A percentile compares a stretch with the other conserved stretches of the same genome.
Conservation (phyloP, 2,888 invertebrate species). For the Proisotoma minuta region DNA sequence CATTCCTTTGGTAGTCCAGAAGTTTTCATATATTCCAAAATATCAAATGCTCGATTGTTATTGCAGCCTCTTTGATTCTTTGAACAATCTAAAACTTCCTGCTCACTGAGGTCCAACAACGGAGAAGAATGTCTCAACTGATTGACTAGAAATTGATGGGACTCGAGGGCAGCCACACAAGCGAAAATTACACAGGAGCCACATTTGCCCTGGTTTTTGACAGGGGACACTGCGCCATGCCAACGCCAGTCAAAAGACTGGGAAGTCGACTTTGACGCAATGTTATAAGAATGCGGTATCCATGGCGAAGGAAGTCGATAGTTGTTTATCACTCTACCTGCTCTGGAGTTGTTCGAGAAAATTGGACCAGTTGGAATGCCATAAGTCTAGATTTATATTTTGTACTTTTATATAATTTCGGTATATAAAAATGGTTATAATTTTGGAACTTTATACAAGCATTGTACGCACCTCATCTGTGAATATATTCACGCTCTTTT, state of each 20-base stretch:
- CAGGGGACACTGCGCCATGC: neutral
- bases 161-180: neutral
- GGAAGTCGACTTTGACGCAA: neutral
- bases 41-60: neutral
- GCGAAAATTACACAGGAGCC: neutral
- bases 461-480: neutral
- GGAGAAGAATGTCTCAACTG: too few species aligned
- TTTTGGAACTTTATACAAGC: too few species aligned
- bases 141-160: neutral
- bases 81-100: neutral
- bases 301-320: neutral
- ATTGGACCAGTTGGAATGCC: too few species aligned
- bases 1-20: neutral
- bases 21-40: neutral
- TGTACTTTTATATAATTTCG: too few species aligned
- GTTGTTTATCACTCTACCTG: neutral
- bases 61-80: neutral
- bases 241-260: neutral
- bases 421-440: too few species aligned
- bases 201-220: neutral
- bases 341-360: too few species aligned
- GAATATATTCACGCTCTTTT: neutral
- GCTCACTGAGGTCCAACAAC: slow-evolving; percentile 1
- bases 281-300: neutral
- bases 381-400: too few species aligned